These are phyloP conservation scores for Rhimphoctona megacephalus DNA, from an alignment of 2,888 invertebrate genomes.

Conservation along the genomic window DNA sequence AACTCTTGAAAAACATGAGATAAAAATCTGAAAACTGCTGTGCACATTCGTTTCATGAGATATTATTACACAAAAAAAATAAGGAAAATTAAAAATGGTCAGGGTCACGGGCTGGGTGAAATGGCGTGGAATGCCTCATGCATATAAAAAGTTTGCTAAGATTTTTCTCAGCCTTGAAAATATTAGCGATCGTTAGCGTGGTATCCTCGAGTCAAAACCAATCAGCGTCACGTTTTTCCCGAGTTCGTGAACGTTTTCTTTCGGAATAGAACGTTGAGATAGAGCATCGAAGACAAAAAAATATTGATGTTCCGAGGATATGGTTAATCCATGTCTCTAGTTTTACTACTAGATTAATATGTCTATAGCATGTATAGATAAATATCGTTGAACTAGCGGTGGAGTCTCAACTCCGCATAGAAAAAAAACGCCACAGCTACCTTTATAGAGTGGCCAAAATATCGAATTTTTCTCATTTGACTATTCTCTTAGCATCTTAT, in stretches of 20 bases:
- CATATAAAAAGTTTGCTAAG: conserved; percentile 19
- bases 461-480: neutral
- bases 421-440: neutral
- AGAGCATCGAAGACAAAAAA: conserved; percentile 6
- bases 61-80: too few species aligned
- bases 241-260: conserved; percentile 36
- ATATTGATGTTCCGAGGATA: conserved; percentile 37
- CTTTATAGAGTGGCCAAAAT: neutral
- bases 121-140: too few species aligned
- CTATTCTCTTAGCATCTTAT: too few species aligned
- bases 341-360: conserved; percentile 3
- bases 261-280: conserved; percentile 11
- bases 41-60: too few species aligned
- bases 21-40: too few species aligned
- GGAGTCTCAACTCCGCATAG: neutral
- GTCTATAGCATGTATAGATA: neutral
- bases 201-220: conserved; percentile 44
- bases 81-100: too few species aligned
- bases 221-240: conserved; percentile 21
- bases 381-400: neutral
- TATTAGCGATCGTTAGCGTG: conserved; percentile 4
- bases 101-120: too few species aligned
- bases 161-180: conserved; percentile 60
- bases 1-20: too few species aligned
- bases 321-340: neutral